phyloP scores from a whole-genome alignment of 2,113 vertebrate species.

The Gadus macrocephalus region DNA sequence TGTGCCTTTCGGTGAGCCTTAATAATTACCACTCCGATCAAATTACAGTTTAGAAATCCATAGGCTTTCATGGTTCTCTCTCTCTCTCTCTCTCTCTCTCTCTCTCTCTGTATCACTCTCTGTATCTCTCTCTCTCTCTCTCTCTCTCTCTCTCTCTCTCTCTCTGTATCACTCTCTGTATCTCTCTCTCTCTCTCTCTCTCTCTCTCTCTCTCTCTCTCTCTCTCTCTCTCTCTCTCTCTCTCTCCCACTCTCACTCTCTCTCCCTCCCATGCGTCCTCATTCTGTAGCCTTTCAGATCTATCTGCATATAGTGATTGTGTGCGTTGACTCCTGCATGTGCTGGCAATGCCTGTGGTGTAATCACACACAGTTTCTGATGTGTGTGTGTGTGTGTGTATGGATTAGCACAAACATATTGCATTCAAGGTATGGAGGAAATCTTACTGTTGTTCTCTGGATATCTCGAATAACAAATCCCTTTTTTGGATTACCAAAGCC shows the following conservation, averaged over 20 bases:
- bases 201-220: neutral
- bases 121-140: neutral
- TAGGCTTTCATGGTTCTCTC: slow-evolving; percentile 18
- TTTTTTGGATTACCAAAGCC: too few species aligned
- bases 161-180: neutral
- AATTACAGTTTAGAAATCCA: slow-evolving; percentile 50
- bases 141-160: neutral
- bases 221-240: neutral
- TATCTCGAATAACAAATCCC: too few species aligned
- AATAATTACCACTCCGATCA: slow-evolving; percentile 49
- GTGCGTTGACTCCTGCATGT: neutral
- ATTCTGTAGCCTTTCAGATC: too few species aligned
- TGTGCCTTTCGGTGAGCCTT: slow-evolving; percentile 36
- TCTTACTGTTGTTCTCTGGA: too few species aligned
- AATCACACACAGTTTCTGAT: neutral
- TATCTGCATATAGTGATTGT: neutral
- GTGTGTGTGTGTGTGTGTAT: slow-evolving; percentile 1
- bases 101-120: neutral
- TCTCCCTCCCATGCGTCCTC: neutral
- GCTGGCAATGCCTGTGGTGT: neutral
- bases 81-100: neutral
- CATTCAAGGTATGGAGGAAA: too few species aligned
- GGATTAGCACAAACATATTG: neutral
- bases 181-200: neutral
- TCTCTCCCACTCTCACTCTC: too few species aligned